Evolutionary conservation across 2,888 invertebrate species (phyloP), one percentile per base, ranked within the genome.

Genomic region (Drosophila neotestacea): DNA sequence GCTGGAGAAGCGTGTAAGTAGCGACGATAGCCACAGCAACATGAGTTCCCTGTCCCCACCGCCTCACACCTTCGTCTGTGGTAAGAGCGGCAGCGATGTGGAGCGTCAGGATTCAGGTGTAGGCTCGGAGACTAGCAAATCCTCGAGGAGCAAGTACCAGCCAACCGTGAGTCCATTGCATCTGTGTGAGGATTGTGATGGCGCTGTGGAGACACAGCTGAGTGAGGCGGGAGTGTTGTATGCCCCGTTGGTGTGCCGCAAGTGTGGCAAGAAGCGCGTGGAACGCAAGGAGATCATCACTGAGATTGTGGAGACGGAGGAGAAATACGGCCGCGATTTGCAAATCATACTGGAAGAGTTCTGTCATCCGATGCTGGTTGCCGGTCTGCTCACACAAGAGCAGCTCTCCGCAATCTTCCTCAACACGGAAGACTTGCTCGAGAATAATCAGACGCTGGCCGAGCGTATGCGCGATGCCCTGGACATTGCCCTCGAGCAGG

Each of bases 251-350:
- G 95, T 97, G 36, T 98, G 98, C 92, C 94, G 96, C 74, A 97
- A 97, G 91, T 98, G 98, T 92, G 94, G 95, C 66, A 97, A 97
- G 90, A 96, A 96, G 89, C 94, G 98, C 62, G 95, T 96, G 7
- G 98, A 98, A 91, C 94, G 98, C 61, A 97, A 98, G 90, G 98
- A 98, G 93, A 98, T 98, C 38, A 96, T 98, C 56, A 96, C 96
- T 4, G 98, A 98, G 94, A 97, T 98, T 71, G 97, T 98, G 4
- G 98, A 98, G 93, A 98, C 98, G 2, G 98, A 98, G 93, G 96
- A 98, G 90, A 98, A 98, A 90, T 98, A 98, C 91, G 98, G 98
- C 22, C 94, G 98, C 59, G 98, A 98, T 92, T 93, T 98, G 84
- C 96, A 96, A 91, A 98, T 98, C 64, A 96, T 98, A 82, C 94